Conservation (phyloP, 2,888 invertebrate species). For the Polylopha cassiicola region DNA sequence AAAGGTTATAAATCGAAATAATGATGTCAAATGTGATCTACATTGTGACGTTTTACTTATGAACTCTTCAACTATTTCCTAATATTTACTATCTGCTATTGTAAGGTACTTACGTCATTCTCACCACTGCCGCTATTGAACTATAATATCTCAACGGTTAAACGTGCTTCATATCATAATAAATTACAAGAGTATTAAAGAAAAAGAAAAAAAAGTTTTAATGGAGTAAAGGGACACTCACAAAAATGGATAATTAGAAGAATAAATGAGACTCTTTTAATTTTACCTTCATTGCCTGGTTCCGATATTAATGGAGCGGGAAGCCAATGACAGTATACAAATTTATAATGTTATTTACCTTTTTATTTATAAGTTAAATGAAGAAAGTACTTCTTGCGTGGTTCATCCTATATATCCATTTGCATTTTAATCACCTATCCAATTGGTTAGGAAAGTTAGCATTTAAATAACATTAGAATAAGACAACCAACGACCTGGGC, state of each 20-base stretch:
- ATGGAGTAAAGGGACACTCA: constrained; percentile 49
- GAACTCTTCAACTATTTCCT: constrained; percentile 1
- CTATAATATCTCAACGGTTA: constrained; percentile 24
- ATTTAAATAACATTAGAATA: too few species aligned
- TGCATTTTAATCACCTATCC: too few species aligned
- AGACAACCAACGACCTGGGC: too few species aligned
- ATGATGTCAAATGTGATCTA: too few species aligned
- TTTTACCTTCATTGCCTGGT: constrained; percentile 76
- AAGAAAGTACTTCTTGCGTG: too few species aligned
- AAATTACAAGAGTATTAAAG: constrained; percentile 22
- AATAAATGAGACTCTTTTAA: constrained; percentile 42
- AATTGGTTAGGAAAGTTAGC: too few species aligned
- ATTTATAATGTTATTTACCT: constrained; percentile 12
- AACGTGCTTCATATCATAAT: constrained; percentile 49
- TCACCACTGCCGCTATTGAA: constrained; percentile 8
- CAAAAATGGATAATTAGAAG: constrained; percentile 48
- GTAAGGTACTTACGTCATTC: constrained; percentile 16
- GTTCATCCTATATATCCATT: too few species aligned
- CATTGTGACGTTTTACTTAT: too few species aligned
- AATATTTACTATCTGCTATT: constrained; percentile 1
- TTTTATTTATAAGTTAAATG: too few species aligned
- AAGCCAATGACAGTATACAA: constrained; percentile 54
- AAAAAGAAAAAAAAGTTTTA: constrained; percentile 35
- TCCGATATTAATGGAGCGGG: constrained; percentile 69
- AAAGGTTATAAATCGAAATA: too few species aligned